Base-by-base conservation (phyloP, 1,140 invertebrate genomes). In the Bombus superbus region DNA sequence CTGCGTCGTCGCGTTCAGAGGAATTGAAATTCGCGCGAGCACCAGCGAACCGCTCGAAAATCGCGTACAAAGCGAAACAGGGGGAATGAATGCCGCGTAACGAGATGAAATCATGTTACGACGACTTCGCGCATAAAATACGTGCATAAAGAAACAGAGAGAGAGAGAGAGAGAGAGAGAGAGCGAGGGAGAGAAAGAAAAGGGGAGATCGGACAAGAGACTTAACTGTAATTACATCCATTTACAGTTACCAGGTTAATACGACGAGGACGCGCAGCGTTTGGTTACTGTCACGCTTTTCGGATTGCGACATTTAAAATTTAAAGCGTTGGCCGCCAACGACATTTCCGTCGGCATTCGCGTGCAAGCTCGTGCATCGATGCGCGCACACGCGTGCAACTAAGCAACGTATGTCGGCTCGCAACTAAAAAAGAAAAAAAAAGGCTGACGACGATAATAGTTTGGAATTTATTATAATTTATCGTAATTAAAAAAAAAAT, bases 221-320 rank as follows among this genome's bases (percentile, higher is more conserved):
- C 76, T 84, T 44, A 80, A 72, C 83, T 84, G 83, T 72, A 84
- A 84, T 84, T 84, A 84, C 83, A 84, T 72, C 83, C 76, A 80
- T 84, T 84, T 59, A 80, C 83, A 72, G 76, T 35, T 64, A 28
- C 64, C 11, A 53, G 76, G 32, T 80, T 84, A 40, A 84, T 79
- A 35, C 76, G 32, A 22, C 53, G 53, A 47, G 42, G 40, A 62
- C 53, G 38, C 53, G 53, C 47, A 53, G 57, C 83, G 83, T 72
- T 84, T 68, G 68, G 83, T 84, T 84, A 80, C 76, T 72, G 83
- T 84, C 57, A 84, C 83, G 76, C 76, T 80, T 84, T 80, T 76
- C 83, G 83, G 83, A 38, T 25, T 25, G 83, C 42, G 68, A 80
- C 76, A 84, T 79, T 72, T 62, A 64, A 84, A 84, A 84, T 79